These are phyloP conservation scores for Agrypnia vestita DNA, from an alignment of 1,140 invertebrate genomes.

Conservation along the genomic window DNA sequence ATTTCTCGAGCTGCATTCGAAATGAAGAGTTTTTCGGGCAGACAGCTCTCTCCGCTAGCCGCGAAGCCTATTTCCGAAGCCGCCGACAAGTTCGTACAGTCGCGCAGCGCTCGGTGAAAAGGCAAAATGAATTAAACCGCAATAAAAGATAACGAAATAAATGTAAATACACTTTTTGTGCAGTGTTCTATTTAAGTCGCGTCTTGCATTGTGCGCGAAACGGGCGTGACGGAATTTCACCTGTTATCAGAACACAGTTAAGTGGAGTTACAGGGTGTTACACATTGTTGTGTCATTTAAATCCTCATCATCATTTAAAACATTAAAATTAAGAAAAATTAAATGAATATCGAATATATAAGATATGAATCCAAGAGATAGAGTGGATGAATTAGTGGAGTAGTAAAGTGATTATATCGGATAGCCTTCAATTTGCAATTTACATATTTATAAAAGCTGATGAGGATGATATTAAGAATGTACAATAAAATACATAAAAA, in stretches of 20 bases:
- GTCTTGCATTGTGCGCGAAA: background rate
- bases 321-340: too few relatives aligned
- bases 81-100: background rate
- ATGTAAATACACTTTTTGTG: constrained; percentile 1
- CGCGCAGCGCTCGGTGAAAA: background rate
- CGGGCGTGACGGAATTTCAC: constrained; percentile 25
- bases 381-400: too few relatives aligned
- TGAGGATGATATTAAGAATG: too few relatives aligned
- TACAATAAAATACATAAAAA: too few relatives aligned
- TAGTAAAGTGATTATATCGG: too few relatives aligned
- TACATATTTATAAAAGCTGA: too few relatives aligned
- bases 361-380: too few relatives aligned
- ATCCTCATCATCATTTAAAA: too few relatives aligned
- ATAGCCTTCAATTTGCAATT: too few relatives aligned
- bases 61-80: background rate
- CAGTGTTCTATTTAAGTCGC: constrained; percentile 6
- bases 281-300: too few relatives aligned
- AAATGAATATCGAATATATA: too few relatives aligned
- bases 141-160: background rate
- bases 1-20: too few relatives aligned
- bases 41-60: background rate
- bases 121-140: background rate
- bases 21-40: background rate
- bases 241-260: constrained; percentile 22
- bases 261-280: background rate